Conservation (phyloP, 2,888 invertebrate genomes). For the Empis livida region DNA sequence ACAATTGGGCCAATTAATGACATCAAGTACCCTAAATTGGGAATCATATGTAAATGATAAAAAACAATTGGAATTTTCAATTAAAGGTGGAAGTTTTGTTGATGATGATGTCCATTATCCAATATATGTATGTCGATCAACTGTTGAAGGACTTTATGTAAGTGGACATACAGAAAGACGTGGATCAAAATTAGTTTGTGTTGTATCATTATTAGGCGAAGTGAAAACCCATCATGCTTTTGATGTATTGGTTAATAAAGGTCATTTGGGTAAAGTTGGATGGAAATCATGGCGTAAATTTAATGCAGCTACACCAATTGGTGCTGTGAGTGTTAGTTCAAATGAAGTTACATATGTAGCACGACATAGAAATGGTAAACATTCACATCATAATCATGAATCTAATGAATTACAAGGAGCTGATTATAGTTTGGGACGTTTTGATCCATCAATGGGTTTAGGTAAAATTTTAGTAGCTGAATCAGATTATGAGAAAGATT, state of each 20-base stretch:
- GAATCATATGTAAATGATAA: constrained; percentile 39
- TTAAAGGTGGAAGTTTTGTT: constrained; percentile 45
- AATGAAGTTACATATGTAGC: constrained; percentile 36
- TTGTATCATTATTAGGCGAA: constrained; percentile 46
- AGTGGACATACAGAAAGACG: constrained; percentile 43
- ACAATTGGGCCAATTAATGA: constrained; percentile 50
- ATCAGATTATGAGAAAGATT: constrained; percentile 42
- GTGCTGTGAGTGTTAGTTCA: constrained; percentile 44
- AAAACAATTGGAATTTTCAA: constrained; percentile 47
- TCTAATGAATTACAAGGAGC: constrained; percentile 24
- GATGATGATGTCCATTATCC: constrained; percentile 33
- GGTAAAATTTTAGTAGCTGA: constrained; percentile 58
- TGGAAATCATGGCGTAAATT: constrained; percentile 70
- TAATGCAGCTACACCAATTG: constrained; percentile 46
- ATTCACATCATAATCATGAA: constrained; percentile 10
- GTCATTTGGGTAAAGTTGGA: constrained; percentile 58
- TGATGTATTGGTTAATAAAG: constrained; percentile 64
- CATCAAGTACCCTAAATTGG: constrained; percentile 72
- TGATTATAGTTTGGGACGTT: constrained; percentile 48
- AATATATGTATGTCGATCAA: constrained; percentile 63
- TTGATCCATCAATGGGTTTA: constrained; percentile 49
- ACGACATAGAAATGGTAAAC: constrained; percentile 24
- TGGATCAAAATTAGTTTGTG: constrained; percentile 46
- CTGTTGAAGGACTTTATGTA: constrained; percentile 58
- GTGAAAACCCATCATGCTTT: constrained; percentile 46